Conservation (phyloP, 1,140 invertebrate species). For the Sitophilus oryzae region DNA sequence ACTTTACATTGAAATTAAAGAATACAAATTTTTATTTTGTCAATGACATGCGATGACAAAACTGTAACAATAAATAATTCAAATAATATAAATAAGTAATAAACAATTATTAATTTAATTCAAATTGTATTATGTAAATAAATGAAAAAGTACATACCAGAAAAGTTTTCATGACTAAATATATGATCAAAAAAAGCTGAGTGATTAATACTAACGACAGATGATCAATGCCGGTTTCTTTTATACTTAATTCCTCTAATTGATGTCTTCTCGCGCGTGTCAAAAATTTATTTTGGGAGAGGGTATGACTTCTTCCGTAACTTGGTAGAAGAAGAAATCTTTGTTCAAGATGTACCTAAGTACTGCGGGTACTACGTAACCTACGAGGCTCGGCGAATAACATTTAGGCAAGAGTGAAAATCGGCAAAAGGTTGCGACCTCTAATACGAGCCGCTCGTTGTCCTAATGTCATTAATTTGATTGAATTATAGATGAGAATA, state of each 20-base stretch:
- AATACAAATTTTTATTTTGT: too few species aligned
- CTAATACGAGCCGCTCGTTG: neutral
- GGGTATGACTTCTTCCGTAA: neutral
- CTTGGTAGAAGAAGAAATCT: constrained; percentile 4
- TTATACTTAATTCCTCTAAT: constrained; percentile 3
- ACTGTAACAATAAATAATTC: too few species aligned
- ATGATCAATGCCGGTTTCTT: neutral
- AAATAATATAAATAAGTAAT: too few species aligned
- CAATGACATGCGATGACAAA: too few species aligned
- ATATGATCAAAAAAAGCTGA: neutral
- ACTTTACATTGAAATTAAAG: too few species aligned
- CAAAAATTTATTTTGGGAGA: constrained; percentile 1
- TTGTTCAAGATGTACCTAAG: neutral
- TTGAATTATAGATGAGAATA: neutral
- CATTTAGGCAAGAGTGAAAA: constrained; percentile 22
- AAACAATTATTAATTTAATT: too few species aligned
- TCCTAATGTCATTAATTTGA: neutral
- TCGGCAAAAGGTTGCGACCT: constrained; percentile 23
- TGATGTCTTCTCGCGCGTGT: neutral
- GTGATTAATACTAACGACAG: neutral
- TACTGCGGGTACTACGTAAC: too few species aligned
- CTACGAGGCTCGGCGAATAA: neutral
- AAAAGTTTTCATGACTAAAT: constrained; percentile 6
- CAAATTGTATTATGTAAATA: too few species aligned
- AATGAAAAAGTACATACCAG: constrained; percentile 5